Conservation (phyloP, 1,140 invertebrate species). For the Lepidotrigona ventralis region DNA sequence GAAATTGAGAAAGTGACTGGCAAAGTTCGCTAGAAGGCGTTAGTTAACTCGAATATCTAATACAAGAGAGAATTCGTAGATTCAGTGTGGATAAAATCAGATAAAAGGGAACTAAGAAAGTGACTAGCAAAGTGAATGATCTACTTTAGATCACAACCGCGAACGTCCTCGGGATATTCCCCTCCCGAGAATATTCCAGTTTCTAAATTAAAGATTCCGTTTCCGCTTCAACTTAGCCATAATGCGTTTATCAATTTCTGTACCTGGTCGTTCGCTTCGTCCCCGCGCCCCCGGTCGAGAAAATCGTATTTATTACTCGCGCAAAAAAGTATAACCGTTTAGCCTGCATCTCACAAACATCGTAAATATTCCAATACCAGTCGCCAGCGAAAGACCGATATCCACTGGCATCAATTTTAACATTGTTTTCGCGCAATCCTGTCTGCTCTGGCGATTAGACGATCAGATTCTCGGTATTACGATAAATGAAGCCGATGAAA, state of each 20-base stretch:
- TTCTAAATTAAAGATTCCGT: constrained; percentile 54
- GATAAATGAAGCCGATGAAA: no score
- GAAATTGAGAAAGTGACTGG: not conserved
- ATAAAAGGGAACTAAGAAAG: not conserved
- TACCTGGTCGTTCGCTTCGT: constrained; percentile 35
- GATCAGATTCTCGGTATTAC: not conserved
- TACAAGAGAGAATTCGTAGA: not conserved
- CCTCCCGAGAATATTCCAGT: constrained; percentile 35
- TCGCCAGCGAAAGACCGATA: not conserved
- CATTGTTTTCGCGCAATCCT: not conserved
- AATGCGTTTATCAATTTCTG: constrained; percentile 64
- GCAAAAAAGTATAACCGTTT: constrained; percentile 48
- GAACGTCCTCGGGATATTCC: constrained; percentile 35
- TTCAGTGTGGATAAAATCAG: not conserved
- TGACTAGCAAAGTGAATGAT: constrained; percentile 32
- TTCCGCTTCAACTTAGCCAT: constrained; percentile 36
- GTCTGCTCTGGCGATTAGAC: not conserved
- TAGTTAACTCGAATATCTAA: not conserved
- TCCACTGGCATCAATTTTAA: constrained; percentile 20
- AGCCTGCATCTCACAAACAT: constrained; percentile 31
- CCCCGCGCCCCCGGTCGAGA: constrained; percentile 19
- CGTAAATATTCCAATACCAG: constrained; percentile 43
- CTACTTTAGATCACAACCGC: constrained; percentile 16
- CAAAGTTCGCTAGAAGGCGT: not conserved
- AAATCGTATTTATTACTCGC: constrained; percentile 59